phyloP scores from a whole-genome alignment of 2,888 invertebrate genomes.

The Campoletis raptor region DNA sequence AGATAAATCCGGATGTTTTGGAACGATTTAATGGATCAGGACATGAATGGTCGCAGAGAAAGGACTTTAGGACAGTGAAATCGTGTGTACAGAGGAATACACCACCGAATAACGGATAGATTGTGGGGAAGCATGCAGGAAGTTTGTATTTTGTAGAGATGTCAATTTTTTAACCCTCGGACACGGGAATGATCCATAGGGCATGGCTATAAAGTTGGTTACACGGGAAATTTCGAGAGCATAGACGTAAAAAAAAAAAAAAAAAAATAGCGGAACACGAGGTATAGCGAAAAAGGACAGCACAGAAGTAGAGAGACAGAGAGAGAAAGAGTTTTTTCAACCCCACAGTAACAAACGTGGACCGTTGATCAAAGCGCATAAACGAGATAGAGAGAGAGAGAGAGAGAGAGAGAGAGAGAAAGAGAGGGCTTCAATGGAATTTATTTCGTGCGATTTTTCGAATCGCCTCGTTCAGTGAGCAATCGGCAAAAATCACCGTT shows the following conservation, averaged over 20 bases:
- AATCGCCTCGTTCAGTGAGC: conserved; percentile 70
- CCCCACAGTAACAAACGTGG: conserved; percentile 59
- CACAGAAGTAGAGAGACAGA: neutral
- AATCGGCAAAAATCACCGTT: conserved; percentile 72
- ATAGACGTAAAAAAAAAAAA: neutral
- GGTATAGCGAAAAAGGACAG: neutral
- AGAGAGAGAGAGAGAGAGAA: conserved; percentile 16
- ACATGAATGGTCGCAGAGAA: neutral
- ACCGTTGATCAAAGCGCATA: conserved; percentile 70
- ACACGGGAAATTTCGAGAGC: conserved; percentile 5
- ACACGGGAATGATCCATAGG: conserved; percentile 16
- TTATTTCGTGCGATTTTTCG: conserved; percentile 70
- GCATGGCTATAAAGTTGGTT: neutral
- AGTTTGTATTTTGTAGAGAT: conserved; percentile 16
- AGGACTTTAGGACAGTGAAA: conserved; percentile 2
- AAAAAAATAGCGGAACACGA: neutral
- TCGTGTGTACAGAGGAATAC: neutral
- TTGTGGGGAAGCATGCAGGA: neutral
- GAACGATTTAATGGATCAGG: neutral
- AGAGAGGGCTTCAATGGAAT: conserved; percentile 61
- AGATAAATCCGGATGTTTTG: neutral
- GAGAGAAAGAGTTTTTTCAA: neutral
- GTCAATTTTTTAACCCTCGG: conserved; percentile 15
- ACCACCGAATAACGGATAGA: neutral
- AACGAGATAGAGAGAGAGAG: conserved; percentile 9